Percentiles rank a stretch among this genome's conserved stretches.
Evolutionary conservation across 2,888 invertebrate species (phyloP).

Genomic region (Falcaria lacertinaria): DNA sequence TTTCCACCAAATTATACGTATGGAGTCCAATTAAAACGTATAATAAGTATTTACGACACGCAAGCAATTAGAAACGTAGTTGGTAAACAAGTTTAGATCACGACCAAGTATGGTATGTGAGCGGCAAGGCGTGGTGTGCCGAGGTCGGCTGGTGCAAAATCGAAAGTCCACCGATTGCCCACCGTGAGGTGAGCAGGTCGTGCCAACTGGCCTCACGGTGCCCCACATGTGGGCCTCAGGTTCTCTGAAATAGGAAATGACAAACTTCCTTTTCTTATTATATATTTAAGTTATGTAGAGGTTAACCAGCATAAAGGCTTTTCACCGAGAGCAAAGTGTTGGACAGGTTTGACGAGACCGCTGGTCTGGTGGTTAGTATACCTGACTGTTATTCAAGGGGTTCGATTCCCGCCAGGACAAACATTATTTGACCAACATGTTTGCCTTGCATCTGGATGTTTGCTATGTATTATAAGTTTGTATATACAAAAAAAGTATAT

Average conservation of each 20-base stretch:
- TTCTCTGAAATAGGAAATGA: neutral
- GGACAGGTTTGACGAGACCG: too few relatives aligned
- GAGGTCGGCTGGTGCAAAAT: conserved; percentile 63
- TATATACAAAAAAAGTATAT: too few relatives aligned
- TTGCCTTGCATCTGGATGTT: too few relatives aligned
- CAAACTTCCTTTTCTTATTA: neutral
- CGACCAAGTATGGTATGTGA: conserved; percentile 68
- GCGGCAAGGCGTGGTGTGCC: conserved; percentile 54
- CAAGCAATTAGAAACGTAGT: conserved; percentile 12
- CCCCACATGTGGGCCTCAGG: neutral
- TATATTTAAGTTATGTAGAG: too few relatives aligned
- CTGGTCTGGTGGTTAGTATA: too few relatives aligned
- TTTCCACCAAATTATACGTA: neutral
- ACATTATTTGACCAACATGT: too few relatives aligned
- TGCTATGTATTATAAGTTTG: too few relatives aligned
- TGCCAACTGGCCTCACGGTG: neutral
- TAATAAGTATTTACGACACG: neutral
- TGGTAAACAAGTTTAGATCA: conserved; percentile 64
- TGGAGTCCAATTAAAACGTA: neutral
- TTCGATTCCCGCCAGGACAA: too few relatives aligned
- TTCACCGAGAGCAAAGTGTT: too few relatives aligned
- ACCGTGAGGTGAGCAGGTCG: conserved; percentile 1
- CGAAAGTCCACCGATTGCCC: conserved; percentile 48
- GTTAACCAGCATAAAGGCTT: too few relatives aligned
- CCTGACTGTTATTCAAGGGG: too few relatives aligned